phyloP scores from a whole-genome alignment of 2,888 invertebrate species.

The Allacma fusca region DNA sequence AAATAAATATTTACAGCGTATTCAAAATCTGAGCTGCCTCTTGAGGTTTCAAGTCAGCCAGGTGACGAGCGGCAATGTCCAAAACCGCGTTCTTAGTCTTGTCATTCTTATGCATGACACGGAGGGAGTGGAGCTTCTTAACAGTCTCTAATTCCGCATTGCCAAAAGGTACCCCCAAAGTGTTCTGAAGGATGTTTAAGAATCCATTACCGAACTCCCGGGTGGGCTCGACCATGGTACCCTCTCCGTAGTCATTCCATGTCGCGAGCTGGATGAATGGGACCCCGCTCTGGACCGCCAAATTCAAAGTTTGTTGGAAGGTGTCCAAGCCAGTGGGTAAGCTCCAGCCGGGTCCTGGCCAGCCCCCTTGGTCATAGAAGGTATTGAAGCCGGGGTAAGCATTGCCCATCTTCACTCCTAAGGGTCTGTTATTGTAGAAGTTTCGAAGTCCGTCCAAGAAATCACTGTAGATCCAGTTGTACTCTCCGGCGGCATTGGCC shows the following conservation, averaged over 20 bases:
- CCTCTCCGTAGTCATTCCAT: conserved; percentile 60
- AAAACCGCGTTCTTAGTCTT: no score
- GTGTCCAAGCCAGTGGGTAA: conserved; percentile 49
- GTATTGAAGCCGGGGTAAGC: conserved; percentile 58
- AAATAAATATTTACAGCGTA: no score
- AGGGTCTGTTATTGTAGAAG: conserved; percentile 51
- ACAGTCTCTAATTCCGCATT: conserved; percentile 49
- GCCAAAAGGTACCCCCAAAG: conserved; percentile 41
- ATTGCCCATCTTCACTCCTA: conserved; percentile 51
- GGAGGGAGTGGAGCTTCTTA: conserved; percentile 46
- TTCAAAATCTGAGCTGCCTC: conserved; percentile 46
- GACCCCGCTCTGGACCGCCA: conserved; percentile 46
- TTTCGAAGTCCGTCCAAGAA: conserved; percentile 53
- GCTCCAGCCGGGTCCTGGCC: conserved; percentile 54
- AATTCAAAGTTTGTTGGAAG: conserved; percentile 50
- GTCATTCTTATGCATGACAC: conserved; percentile 36
- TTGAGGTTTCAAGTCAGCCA: conserved; percentile 45
- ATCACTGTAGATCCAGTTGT: conserved; percentile 56
- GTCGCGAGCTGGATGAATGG: conserved; percentile 52
- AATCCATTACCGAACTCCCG: conserved; percentile 57
- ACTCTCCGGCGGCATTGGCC: conserved; percentile 53
- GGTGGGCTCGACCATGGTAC: conserved; percentile 57
- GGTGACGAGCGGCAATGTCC: conserved; percentile 46
- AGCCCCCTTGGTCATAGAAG: conserved; percentile 47
- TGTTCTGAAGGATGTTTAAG: conserved; percentile 51